Evolutionary conservation across 2,113 vertebrate genomes (phyloP).

Genomic region (Hyperoodon ampullatus): DNA sequence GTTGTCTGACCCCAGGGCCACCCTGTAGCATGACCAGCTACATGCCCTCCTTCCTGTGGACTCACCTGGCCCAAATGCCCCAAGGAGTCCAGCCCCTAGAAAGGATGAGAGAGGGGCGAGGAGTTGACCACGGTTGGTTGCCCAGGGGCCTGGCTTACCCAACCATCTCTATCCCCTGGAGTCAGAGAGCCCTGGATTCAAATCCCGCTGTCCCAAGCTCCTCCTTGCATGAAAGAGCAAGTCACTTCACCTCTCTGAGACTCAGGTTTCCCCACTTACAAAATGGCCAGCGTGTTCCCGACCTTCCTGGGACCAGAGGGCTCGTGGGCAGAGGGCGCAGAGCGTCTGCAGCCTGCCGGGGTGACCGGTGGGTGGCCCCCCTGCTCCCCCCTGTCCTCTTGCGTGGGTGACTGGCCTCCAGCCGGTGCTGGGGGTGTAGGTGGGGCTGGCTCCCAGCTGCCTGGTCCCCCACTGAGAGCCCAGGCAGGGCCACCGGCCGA

Average conservation of each 20-base stretch:
- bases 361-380: neutral
- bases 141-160: neutral
- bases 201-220: neutral
- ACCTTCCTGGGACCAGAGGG: neutral
- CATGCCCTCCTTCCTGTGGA: neutral
- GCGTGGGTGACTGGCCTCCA: neutral
- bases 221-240: neutral
- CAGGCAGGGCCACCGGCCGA: neutral
- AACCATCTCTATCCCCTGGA: neutral
- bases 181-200: neutral
- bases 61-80: slow-evolving; percentile 60
- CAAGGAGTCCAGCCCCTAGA: slow-evolving; percentile 60
- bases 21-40: neutral
- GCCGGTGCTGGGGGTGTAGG: neutral
- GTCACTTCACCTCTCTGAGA: neutral
- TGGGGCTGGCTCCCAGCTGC: neutral
- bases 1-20: neutral
- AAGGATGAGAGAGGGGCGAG: neutral
- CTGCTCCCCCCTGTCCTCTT: neutral
- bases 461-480: neutral
- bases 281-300: neutral
- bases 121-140: neutral
- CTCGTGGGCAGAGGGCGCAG: neutral
- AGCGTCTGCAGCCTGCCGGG: no score
- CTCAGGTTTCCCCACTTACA: neutral